These are phyloP conservation scores for Vombatus ursinus DNA, from an alignment of 2,113 vertebrate species.

Conservation along the genomic window DNA sequence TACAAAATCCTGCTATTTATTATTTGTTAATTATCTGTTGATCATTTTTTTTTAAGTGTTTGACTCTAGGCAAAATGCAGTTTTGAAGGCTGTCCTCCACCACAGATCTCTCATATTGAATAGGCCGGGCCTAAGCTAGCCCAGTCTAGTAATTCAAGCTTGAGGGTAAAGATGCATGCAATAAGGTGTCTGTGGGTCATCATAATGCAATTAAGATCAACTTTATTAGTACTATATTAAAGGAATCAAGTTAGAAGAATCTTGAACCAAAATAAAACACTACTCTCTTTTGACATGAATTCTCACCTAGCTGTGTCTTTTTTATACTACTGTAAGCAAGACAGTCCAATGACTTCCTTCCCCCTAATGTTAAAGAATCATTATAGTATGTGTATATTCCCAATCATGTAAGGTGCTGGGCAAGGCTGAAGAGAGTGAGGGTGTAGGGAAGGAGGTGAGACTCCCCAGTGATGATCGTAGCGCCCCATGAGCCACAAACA, in stretches of 20 bases:
- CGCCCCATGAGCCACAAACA: too few species aligned
- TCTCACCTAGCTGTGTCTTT: background rate
- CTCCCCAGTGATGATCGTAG: too few species aligned
- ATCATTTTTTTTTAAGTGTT: background rate
- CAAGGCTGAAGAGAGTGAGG: too few species aligned
- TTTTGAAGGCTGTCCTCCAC: background rate
- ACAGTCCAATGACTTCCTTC: background rate
- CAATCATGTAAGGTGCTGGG: background rate
- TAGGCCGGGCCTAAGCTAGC: background rate
- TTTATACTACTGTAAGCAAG: background rate
- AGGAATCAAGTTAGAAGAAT: background rate
- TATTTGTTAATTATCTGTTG: background rate
- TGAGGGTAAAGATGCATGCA: background rate
- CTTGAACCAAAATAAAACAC: background rate
- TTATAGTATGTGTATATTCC: background rate
- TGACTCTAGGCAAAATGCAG: background rate
- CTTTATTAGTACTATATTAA: background rate
- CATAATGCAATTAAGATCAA: background rate
- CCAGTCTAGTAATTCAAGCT: background rate
- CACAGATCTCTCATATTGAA: background rate
- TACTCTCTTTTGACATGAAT: background rate
- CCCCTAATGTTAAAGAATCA: background rate
- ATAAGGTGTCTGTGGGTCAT: background rate
- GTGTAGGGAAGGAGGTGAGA: too few species aligned
- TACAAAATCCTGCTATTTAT: background rate